Evolutionary conservation across 2,797 vertebrate genomes (phyloP), one percentile per base, ranked within the genome.

Genomic region (Enteromius anoplus): DNA sequence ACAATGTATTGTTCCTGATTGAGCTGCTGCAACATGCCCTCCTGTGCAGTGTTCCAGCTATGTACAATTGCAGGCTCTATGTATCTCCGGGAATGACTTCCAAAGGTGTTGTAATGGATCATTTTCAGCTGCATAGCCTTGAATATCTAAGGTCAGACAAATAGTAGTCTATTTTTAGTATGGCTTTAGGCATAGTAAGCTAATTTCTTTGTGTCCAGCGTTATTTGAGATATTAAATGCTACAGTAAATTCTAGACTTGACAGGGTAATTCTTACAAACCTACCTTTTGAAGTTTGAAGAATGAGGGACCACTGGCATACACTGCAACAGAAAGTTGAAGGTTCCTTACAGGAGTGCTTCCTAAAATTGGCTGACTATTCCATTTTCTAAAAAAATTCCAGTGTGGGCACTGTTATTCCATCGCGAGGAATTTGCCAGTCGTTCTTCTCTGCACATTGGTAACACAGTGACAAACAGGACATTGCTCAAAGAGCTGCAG

Each of bases 401-500:
- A 71, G 14, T 49, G 23, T 15, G 40, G 40, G 23, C 69, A 29
- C 1, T 2, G n/a, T 26, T 71, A n/a, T 14, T 71, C 23, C 42
- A 71, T 23, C 14, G 40, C 12, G 12, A 71, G 42, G 42, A 71
- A 71, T 4, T n/a, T 45, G 14, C 69, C 40, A 17, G 49, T 2
- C n/a, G 2, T 15, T 49, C 7, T 47, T 47, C n/a, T 26, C 69
- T 15, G 7, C 5, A 49, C 42, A 49, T 23, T 4, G n/a, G 37
- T 1, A 47, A 19, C n/a, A 8, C 3, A 0, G 2, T 49, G n/a
- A 23, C 69, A 71, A 23, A 49, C 23, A 4, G 45, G 40, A 23
- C 69, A 71, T n/a, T 45, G 11, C 69, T 71, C 42, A 71, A 71
- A 71, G n/a, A 71, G 69, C 69, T 71, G 6, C 69, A 71, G n/a